A percentile compares a stretch with the other conserved stretches of the same genome.
Conservation (phyloP, 2,113 vertebrate species). For the Pachyramphus minor region DNA sequence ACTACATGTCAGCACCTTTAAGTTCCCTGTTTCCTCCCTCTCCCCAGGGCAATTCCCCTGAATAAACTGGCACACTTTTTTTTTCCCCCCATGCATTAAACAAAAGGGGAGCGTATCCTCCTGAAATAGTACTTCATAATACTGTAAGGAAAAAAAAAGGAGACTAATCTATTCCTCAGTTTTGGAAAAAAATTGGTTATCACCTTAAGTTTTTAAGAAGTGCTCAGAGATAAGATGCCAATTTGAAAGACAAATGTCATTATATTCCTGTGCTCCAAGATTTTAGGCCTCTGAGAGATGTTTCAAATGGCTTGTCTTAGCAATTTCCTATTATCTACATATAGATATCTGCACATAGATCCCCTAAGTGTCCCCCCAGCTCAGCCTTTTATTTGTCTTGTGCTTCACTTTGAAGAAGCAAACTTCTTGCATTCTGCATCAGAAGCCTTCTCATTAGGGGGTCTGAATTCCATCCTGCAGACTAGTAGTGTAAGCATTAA, state of each 20-base stretch:
- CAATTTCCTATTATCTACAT: background rate
- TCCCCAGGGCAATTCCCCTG: background rate
- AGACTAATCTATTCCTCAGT: background rate
- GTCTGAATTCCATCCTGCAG: background rate
- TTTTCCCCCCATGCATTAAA: background rate
- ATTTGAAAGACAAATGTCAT: background rate
- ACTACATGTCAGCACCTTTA: background rate
- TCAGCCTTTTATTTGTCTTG: background rate
- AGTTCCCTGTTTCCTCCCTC: background rate
- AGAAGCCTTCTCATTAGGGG: background rate
- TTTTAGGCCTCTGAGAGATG: background rate
- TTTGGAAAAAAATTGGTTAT: background rate
- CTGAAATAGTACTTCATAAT: background rate
- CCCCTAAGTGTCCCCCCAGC: background rate
- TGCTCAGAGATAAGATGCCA: background rate
- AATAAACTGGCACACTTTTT: background rate
- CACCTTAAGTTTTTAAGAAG: background rate
- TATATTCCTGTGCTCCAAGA: background rate
- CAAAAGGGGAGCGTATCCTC: background rate
- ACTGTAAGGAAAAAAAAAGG: background rate
- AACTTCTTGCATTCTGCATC: background rate
- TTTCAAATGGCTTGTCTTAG: background rate
- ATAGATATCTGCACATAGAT: background rate
- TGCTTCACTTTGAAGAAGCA: background rate
- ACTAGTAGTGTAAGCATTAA: background rate